A percentile compares a stretch with the other conserved stretches of the same genome.
phyloP scores from a whole-genome alignment of 2,888 invertebrate genomes.

The Vandiemenella viatica region DNA sequence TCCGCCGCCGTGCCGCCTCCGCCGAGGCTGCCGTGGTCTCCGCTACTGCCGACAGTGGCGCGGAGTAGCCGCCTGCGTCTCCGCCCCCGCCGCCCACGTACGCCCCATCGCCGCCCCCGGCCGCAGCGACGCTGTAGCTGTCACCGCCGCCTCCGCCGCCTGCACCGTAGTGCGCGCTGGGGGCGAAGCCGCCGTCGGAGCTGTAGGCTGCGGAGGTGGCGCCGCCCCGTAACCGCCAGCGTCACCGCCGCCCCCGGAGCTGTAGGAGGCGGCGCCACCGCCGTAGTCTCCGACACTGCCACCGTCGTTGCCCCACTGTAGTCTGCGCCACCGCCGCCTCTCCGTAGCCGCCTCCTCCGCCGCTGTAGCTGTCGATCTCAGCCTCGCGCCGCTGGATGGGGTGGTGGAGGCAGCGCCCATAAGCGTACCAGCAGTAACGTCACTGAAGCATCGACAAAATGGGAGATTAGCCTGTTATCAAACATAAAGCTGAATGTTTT shows the following conservation, averaged over 20 bases:
- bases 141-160: background rate
- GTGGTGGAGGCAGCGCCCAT: background rate
- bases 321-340: background rate
- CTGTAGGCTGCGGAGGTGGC: background rate
- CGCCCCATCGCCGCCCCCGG: background rate
- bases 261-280: background rate
- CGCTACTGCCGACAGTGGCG: background rate
- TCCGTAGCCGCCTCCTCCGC: background rate
- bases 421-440: no score
- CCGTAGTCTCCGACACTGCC: background rate
- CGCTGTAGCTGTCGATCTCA: background rate
- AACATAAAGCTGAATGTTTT: no score
- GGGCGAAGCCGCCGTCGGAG: no score
- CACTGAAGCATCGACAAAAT: no score
- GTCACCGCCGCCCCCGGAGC: background rate
- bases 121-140: background rate
- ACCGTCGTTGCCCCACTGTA: background rate
- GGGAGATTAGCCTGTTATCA: no score
- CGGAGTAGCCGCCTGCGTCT: background rate
- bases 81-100: background rate
- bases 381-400: background rate
- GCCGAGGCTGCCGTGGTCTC: background rate
- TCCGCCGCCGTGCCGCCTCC: background rate
- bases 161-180: no score
- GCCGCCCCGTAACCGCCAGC: background rate